Evolutionary conservation across 2,888 invertebrate species (phyloP).

Genomic region (Phragmatobia fuliginosa): DNA sequence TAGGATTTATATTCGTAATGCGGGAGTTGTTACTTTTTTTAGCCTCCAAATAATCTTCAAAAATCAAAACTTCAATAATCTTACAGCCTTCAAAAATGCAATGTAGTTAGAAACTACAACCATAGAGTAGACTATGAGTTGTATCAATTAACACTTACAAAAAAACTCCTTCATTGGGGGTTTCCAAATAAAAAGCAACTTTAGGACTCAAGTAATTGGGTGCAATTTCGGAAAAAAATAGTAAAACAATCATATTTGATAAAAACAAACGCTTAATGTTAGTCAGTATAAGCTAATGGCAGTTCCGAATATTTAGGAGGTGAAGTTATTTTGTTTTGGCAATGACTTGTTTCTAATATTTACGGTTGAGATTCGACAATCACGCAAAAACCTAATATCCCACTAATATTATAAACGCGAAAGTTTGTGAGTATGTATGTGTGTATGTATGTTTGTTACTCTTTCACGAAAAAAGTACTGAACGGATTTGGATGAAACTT

Average conservation of each 20-base stretch:
- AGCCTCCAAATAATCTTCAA: no score
- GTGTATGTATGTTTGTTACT: no score
- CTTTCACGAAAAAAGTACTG: no score
- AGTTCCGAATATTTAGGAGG: neutral
- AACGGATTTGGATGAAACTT: no score
- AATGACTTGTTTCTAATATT: neutral
- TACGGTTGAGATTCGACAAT: neutral
- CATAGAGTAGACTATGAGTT: neutral
- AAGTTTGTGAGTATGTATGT: no score
- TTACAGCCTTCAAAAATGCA: neutral
- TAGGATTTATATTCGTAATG: no score
- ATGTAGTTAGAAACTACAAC: neutral
- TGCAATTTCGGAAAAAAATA: neutral
- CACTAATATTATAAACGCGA: no score
- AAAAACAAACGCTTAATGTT: neutral
- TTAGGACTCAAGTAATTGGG: neutral
- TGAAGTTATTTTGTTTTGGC: neutral
- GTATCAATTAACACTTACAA: neutral
- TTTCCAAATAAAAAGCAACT: neutral
- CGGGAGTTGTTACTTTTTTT: no score
- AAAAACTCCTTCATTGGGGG: neutral
- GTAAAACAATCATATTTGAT: neutral
- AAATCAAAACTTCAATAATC: no score
- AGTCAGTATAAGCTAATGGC: neutral
- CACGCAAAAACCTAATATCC: no score